phyloP scores from a whole-genome alignment of 2,113 vertebrate species.

The Vanacampus margaritifer region DNA sequence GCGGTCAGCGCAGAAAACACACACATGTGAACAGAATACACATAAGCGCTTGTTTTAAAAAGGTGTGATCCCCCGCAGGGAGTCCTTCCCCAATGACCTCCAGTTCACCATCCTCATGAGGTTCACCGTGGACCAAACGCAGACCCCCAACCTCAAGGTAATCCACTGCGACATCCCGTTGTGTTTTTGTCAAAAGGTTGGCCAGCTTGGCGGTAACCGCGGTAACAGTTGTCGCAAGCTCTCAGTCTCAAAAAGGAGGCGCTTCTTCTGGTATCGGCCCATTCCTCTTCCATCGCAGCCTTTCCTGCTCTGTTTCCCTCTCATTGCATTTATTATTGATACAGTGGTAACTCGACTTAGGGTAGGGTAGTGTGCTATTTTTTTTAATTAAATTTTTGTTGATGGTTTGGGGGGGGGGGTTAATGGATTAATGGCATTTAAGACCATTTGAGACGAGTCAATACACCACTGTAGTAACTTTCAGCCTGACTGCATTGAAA shows the following conservation, averaged over 20 bases:
- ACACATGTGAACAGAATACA: neutral
- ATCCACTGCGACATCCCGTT: neutral
- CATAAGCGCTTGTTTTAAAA: neutral
- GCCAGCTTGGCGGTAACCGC: slow-evolving; percentile 24
- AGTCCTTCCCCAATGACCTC: slow-evolving; percentile 94
- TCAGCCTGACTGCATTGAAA: too few relatives aligned
- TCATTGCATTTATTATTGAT: neutral
- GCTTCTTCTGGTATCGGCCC: neutral
- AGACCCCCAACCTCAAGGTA: slow-evolving; percentile 96
- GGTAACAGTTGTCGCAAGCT: slow-evolving; percentile 27
- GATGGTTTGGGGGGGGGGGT: too few relatives aligned
- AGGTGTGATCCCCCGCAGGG: slow-evolving; percentile 69
- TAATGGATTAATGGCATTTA: too few relatives aligned
- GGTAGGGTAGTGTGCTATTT: too few relatives aligned
- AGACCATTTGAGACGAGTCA: too few relatives aligned
- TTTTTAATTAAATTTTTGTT: too few relatives aligned
- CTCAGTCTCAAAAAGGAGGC: neutral
- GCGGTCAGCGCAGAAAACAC: slow-evolving; percentile 68
- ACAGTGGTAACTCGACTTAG: too few relatives aligned
- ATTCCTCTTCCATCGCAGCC: neutral
- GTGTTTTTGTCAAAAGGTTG: neutral
- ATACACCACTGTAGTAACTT: too few relatives aligned
- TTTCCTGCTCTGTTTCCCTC: neutral
- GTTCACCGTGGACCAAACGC: slow-evolving; percentile 97
- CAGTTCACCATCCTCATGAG: slow-evolving; percentile 98